A percentile compares a stretch with the other conserved stretches of the same genome.
These are phyloP conservation scores for Numenius arquata DNA, from an alignment of 2,113 vertebrate species.

Conservation along the genomic window DNA sequence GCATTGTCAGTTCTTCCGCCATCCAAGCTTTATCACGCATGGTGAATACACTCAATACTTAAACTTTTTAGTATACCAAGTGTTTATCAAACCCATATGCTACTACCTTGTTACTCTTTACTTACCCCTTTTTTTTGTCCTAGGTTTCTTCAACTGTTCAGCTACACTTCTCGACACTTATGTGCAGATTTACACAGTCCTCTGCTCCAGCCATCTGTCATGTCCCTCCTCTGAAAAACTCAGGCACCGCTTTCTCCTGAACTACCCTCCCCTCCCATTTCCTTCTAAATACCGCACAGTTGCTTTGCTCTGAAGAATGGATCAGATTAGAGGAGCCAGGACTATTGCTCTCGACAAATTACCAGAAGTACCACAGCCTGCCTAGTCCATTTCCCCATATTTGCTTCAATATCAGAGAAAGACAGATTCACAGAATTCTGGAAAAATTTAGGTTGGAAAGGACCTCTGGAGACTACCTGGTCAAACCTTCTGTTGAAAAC, in stretches of 20 bases:
- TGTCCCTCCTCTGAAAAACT: background rate
- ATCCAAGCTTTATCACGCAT: background rate
- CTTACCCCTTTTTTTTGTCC: background rate
- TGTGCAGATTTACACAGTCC: background rate
- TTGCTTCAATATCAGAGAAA: background rate
- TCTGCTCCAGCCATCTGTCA: accelerated
- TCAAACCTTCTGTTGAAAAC: background rate
- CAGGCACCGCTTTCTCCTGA: background rate
- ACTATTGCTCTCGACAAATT: background rate
- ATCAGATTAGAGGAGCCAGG: background rate
- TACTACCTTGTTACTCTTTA: background rate
- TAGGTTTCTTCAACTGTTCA: background rate
- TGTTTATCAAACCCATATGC: background rate
- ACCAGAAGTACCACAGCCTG: background rate
- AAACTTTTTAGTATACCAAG: background rate
- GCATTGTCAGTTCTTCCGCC: background rate
- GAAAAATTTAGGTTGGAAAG: background rate
- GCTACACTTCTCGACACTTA: background rate
- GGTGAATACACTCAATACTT: background rate
- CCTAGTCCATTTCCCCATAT: background rate
- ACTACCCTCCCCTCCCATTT: background rate
- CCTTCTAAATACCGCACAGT: background rate
- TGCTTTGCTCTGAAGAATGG: background rate
- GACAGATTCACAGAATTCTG: background rate
- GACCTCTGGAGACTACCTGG: background rate